Percentiles rank a stretch among this genome's conserved stretches.
Conservation (phyloP, 2,113 vertebrate species). For the Zosterops borbonicus region DNA sequence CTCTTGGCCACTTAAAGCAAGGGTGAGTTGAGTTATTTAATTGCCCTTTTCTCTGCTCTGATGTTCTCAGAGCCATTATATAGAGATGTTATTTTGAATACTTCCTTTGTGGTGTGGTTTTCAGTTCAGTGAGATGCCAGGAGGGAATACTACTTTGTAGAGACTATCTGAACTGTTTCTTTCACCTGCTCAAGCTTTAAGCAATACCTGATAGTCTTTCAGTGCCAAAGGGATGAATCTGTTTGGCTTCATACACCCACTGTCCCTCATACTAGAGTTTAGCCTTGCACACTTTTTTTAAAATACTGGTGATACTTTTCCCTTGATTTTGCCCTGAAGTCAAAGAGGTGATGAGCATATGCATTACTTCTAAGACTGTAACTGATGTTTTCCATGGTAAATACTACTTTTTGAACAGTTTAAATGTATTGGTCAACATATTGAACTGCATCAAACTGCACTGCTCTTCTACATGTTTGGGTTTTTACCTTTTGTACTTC, state of each 20-base stretch:
- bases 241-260: neutral
- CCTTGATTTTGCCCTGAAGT: neutral
- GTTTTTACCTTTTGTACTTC: neutral
- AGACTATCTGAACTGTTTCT: neutral
- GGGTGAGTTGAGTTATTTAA: neutral
- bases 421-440: neutral
- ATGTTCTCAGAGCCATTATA: neutral
- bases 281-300: neutral
- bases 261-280: neutral
- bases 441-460: neutral
- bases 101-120: neutral
- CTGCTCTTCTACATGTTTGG: neutral
- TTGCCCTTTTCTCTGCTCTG: neutral
- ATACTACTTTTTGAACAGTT: neutral
- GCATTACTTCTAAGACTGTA: neutral
- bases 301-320: neutral
- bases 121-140: neutral
- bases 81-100: accelerated
- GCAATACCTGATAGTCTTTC: neutral
- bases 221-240: neutral
- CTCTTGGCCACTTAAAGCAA: neutral
- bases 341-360: neutral
- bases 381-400: neutral
- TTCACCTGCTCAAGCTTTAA: neutral
- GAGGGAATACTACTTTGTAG: neutral